phyloP scores from a whole-genome alignment of 1,140 invertebrate genomes.

The Macrostomum lignano region DNA sequence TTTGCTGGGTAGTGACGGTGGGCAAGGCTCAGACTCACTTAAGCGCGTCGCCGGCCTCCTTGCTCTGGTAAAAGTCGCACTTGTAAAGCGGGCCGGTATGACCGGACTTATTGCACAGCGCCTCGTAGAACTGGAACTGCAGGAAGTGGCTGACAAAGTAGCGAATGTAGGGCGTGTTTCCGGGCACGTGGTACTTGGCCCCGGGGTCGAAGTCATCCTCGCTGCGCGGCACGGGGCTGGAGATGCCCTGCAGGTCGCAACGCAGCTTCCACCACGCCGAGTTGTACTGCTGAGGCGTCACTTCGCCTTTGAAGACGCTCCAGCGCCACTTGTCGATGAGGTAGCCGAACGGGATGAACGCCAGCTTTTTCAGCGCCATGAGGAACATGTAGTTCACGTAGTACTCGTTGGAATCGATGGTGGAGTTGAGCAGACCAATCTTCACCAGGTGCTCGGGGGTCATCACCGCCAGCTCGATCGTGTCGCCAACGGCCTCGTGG shows the following conservation, averaged over 20 bases:
- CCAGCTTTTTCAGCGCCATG: conserved; percentile 49
- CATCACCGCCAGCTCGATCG: conserved; percentile 48
- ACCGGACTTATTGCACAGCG: conserved; percentile 45
- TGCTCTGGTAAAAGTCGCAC: conserved; percentile 58
- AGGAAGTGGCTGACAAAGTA: conserved; percentile 40
- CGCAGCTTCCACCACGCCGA: conserved; percentile 4
- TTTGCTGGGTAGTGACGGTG: too few species aligned
- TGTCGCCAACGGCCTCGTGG: conserved; percentile 70
- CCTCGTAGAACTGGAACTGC: conserved; percentile 62
- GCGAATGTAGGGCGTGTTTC: conserved; percentile 16
- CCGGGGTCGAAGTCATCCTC: conserved; percentile 19
- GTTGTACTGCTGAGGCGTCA: neutral
- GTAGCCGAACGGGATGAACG: conserved; percentile 51
- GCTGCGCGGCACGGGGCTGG: conserved; percentile 12
- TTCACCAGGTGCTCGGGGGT: conserved; percentile 53
- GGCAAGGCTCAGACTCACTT: too few species aligned
- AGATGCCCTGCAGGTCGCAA: conserved; percentile 13
- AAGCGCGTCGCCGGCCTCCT: conserved; percentile 36
- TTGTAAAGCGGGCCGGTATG: conserved; percentile 48
- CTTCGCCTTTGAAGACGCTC: conserved; percentile 37
- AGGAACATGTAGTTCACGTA: conserved; percentile 50
- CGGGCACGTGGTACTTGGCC: conserved; percentile 17
- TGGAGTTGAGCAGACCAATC: conserved; percentile 45
- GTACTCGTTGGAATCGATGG: conserved; percentile 31
- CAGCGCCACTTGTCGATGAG: conserved; percentile 52